phyloP scores from a whole-genome alignment of 1,140 invertebrate species.

The Leptopilina clavipes region DNA sequence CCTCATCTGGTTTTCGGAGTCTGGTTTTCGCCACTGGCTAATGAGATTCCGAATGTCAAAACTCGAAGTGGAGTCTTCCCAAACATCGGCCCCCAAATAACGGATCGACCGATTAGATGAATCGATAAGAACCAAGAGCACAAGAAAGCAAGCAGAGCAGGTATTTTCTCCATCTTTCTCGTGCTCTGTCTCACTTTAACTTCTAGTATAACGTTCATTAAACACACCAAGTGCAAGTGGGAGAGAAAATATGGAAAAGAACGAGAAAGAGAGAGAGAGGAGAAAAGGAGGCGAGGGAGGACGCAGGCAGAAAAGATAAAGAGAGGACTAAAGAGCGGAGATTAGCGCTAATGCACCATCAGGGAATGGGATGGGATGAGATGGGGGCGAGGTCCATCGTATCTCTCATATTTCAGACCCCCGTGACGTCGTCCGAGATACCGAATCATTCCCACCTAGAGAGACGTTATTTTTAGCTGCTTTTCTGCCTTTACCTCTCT shows the following conservation, averaged over 20 bases:
- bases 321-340: conserved; percentile 75
- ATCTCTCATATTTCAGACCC: conserved; percentile 75
- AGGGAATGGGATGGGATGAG: conserved; percentile 64
- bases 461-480: conserved; percentile 69
- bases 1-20: conserved; percentile 54
- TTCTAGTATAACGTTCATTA: conserved; percentile 42
- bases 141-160: conserved; percentile 38
- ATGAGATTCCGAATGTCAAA: conserved; percentile 75
- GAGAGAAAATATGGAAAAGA: conserved; percentile 50
- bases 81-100: conserved; percentile 65
- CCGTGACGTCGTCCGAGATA: conserved; percentile 73
- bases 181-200: conserved; percentile 39
- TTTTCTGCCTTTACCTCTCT: conserved; percentile 45
- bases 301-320: conserved; percentile 68
- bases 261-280: conserved; percentile 35
- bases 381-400: conserved; percentile 69
- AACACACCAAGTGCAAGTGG: conserved; percentile 34
- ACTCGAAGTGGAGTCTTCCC: conserved; percentile 64
- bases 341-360: conserved; percentile 76
- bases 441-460: conserved; percentile 73
- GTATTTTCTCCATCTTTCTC: conserved; percentile 42
- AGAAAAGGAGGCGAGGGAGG: conserved; percentile 40
- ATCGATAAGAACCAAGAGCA: conserved; percentile 55
- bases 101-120: conserved; percentile 73
- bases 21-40: conserved; percentile 69